These are phyloP conservation scores for Podotricha telesiphe DNA, from an alignment of 2,888 invertebrate species.

Conservation along the genomic window DNA sequence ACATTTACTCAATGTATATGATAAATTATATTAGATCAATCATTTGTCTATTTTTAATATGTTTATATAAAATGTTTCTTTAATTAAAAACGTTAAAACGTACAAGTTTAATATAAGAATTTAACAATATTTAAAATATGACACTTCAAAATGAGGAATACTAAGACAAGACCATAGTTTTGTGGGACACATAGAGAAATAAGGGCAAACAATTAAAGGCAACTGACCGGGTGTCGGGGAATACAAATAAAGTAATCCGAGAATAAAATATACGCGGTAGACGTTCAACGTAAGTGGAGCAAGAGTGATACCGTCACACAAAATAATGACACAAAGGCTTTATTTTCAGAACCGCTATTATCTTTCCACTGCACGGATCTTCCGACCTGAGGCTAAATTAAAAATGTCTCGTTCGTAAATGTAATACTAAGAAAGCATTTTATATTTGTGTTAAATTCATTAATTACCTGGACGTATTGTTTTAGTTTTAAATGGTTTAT, in stretches of 20 bases:
- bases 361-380: constrained; percentile 61
- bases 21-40: too few species aligned
- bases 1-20: too few species aligned
- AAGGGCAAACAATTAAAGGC: neutral
- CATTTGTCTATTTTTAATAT: too few species aligned
- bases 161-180: too few species aligned
- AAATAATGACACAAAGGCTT: constrained; percentile 71
- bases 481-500: constrained; percentile 6
- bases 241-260: constrained; percentile 9
- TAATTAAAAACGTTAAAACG: too few species aligned
- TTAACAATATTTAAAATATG: too few species aligned
- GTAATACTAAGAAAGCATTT: constrained; percentile 31
- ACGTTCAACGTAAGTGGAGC: constrained; percentile 29
- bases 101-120: too few species aligned
- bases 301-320: constrained; percentile 51
- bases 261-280: constrained; percentile 20
- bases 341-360: constrained; percentile 73
- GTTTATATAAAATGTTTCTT: too few species aligned
- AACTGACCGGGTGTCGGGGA: neutral
- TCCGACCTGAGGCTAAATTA: constrained; percentile 60
- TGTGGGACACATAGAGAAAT: neutral
- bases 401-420: constrained; percentile 49
- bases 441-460: constrained; percentile 29
- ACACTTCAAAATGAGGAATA: too few species aligned
- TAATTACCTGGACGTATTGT: constrained; percentile 18